These are phyloP conservation scores for Chalcis sispes DNA, from an alignment of 2,888 invertebrate genomes.

Conservation along the genomic window DNA sequence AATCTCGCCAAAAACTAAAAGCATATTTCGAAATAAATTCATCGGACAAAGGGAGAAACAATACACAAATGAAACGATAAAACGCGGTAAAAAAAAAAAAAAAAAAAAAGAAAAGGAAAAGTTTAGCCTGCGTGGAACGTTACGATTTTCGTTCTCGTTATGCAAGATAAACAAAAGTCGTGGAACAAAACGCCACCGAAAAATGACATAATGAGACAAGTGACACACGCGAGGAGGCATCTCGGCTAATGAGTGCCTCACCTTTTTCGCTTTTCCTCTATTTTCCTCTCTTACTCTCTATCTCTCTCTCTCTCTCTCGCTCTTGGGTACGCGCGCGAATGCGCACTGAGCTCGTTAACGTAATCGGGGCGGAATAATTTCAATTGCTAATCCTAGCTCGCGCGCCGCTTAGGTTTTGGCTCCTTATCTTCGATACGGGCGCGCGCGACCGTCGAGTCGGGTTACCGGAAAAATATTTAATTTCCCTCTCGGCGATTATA, in stretches of 20 bases:
- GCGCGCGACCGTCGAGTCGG: neutral
- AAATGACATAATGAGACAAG: conserved; percentile 54
- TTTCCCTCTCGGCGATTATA: conserved; percentile 19
- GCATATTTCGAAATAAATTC: too few species aligned
- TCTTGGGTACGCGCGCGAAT: neutral
- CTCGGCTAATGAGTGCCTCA: conserved; percentile 38
- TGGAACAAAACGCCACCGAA: conserved; percentile 30
- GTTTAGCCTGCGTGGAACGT: neutral
- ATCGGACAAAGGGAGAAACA: too few species aligned
- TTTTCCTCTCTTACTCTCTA: neutral
- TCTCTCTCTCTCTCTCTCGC: neutral
- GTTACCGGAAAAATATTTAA: conserved; percentile 27
- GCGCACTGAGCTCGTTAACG: conserved; percentile 4
- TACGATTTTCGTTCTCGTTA: conserved; percentile 47
- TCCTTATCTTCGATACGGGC: neutral
- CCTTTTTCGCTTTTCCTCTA: neutral
- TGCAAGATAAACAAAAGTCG: conserved; percentile 27
- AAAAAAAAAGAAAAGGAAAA: too few species aligned
- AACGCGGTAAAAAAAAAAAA: too few species aligned
- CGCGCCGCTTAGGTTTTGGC: neutral
- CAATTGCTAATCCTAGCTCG: conserved; percentile 29
- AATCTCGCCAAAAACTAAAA: too few species aligned
- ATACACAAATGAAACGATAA: too few species aligned
- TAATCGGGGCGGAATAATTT: conserved; percentile 14
- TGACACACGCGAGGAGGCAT: conserved; percentile 24